phyloP scores from a whole-genome alignment of 2,797 vertebrate genomes.

The Alcedo atthis region DNA sequence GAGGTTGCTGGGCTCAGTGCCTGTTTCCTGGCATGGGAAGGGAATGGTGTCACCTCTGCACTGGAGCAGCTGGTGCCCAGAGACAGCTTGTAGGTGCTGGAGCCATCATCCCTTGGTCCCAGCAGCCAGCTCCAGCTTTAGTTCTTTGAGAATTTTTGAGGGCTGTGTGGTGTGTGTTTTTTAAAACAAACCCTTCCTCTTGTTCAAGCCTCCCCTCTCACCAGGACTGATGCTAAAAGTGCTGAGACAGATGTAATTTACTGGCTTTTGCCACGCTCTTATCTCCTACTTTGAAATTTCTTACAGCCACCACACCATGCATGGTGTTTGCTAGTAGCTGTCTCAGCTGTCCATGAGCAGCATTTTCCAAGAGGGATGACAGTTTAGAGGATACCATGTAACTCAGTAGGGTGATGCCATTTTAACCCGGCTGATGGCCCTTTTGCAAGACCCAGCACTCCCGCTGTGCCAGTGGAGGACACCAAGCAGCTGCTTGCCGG shows the following conservation, averaged over 20 bases:
- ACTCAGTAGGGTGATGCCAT: background rate
- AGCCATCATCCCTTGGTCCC: background rate
- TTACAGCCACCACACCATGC: background rate
- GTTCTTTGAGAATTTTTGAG: background rate
- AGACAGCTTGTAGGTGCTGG: background rate
- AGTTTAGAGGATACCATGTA: background rate
- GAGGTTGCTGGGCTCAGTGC: rapidly evolving
- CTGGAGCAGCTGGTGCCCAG: background rate
- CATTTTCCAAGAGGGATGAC: background rate
- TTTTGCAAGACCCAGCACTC: background rate
- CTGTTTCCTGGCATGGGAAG: background rate
- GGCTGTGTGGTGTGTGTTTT: background rate
- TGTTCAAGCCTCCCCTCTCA: background rate
- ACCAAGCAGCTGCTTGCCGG: background rate
- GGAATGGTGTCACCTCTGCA: background rate
- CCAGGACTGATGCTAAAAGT: background rate
- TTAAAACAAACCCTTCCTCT: background rate
- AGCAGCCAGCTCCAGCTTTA: background rate
- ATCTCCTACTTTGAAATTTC: background rate
- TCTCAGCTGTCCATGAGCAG: background rate
- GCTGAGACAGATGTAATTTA: background rate
- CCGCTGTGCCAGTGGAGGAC: rapidly evolving
- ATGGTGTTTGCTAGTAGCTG: background rate
- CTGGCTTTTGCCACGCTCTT: background rate
- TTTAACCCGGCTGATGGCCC: background rate